These are phyloP conservation scores for Leptopilina drosophilae DNA, from an alignment of 2,888 invertebrate species.

Conservation along the genomic window DNA sequence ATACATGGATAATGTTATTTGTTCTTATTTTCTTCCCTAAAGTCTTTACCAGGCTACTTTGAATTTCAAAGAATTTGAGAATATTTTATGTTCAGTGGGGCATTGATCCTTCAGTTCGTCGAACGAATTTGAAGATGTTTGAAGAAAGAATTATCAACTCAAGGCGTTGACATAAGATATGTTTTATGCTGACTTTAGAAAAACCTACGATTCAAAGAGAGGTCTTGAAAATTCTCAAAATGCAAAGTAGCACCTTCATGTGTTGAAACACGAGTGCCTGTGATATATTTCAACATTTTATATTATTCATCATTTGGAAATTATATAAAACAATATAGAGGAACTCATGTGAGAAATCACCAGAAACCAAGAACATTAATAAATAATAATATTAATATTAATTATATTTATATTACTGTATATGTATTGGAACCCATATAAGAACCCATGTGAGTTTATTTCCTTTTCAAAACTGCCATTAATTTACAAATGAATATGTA, in stretches of 20 bases:
- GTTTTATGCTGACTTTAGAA: conserved; percentile 20
- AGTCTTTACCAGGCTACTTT: not conserved
- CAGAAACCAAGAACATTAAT: too few relatives aligned
- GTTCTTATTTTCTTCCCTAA: not conserved
- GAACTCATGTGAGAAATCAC: too few relatives aligned
- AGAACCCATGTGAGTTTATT: too few relatives aligned
- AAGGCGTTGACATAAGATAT: conserved; percentile 27
- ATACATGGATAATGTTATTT: not conserved
- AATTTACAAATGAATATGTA: too few relatives aligned
- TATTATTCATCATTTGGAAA: too few relatives aligned
- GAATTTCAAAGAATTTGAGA: conserved; percentile 1
- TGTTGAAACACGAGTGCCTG: not conserved
- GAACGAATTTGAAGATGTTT: conserved; percentile 26
- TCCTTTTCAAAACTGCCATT: too few relatives aligned
- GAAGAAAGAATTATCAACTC: conserved; percentile 25
- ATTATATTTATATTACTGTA: too few relatives aligned
- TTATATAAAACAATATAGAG: too few relatives aligned
- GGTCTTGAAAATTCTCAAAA: conserved; percentile 11
- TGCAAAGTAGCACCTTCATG: conserved; percentile 11
- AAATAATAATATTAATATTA: too few relatives aligned
- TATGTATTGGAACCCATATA: too few relatives aligned
- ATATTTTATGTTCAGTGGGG: not conserved
- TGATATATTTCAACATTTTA: too few relatives aligned
- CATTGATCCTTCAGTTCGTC: conserved; percentile 31
- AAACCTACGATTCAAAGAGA: not conserved